phyloP scores from a whole-genome alignment of 2,888 invertebrate genomes.

The Zygaena filipendulae region DNA sequence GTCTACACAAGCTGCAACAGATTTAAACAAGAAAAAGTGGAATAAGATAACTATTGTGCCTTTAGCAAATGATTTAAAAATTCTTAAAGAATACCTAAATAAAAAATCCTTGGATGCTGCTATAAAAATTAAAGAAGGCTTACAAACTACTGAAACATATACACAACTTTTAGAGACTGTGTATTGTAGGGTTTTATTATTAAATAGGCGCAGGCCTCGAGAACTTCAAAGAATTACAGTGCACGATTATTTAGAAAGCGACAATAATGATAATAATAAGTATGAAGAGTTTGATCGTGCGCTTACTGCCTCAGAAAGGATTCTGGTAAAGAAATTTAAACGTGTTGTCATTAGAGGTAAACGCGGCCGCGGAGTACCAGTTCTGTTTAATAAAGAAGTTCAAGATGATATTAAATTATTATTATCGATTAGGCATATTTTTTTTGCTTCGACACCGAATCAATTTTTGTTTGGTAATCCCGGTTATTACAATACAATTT shows the following conservation, averaged over 20 bases:
- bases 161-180: slow-evolving; percentile 19
- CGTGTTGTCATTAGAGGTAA: slow-evolving; percentile 16
- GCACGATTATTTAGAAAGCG: slow-evolving; percentile 15
- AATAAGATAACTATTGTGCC: slow-evolving; percentile 20
- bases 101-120: slow-evolving; percentile 11
- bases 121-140: slow-evolving; percentile 13
- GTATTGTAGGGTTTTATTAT: slow-evolving; percentile 20
- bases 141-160: slow-evolving; percentile 14
- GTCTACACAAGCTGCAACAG: slow-evolving; percentile 20
- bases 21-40: slow-evolving; percentile 20
- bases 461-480: slow-evolving; percentile 10
- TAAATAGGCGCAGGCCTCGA: slow-evolving; percentile 20
- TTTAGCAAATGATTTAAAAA: slow-evolving; percentile 20
- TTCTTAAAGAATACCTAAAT: slow-evolving; percentile 13
- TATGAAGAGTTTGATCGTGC: slow-evolving; percentile 12
- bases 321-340: slow-evolving; percentile 20
- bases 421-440: slow-evolving; percentile 6
- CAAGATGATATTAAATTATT: slow-evolving; percentile 13
- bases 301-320: slow-evolving; percentile 12
- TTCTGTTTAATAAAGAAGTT: slow-evolving; percentile 21
- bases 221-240: slow-evolving; percentile 19
- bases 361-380: slow-evolving; percentile 21
- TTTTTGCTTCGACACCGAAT: slow-evolving; percentile 7
- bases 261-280: slow-evolving; percentile 10
- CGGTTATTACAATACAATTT: slow-evolving; percentile 13